Conservation (phyloP, 2,797 vertebrate genomes). For the Pteropus rufus region DNA sequence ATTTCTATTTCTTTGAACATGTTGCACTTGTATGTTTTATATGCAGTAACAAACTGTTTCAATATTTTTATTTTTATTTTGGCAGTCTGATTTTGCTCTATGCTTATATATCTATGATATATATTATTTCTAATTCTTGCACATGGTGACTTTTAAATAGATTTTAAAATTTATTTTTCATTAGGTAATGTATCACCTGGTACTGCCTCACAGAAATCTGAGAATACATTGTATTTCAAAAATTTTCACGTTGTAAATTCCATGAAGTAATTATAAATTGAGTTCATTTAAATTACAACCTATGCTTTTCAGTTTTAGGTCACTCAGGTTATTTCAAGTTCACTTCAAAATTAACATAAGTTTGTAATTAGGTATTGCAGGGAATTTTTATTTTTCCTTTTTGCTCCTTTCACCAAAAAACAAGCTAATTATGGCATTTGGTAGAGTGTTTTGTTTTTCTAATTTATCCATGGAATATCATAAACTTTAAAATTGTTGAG, state of each 20-base stretch:
- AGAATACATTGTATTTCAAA: not conserved
- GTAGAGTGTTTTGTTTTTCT: not conserved
- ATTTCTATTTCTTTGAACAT: not conserved
- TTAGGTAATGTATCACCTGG: not conserved
- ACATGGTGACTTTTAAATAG: not conserved
- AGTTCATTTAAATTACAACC: not conserved
- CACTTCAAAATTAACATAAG: not conserved
- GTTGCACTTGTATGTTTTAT: not conserved
- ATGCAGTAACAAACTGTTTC: not conserved
- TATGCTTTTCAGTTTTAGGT: not conserved
- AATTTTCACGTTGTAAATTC: not conserved
- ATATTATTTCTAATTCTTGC: not conserved
- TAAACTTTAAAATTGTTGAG: not conserved
- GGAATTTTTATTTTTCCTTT: not conserved
- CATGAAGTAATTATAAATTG: not conserved
- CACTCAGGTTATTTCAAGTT: not conserved
- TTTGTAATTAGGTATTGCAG: not conserved
- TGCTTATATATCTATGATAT: not conserved
- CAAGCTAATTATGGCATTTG: not conserved
- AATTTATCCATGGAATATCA: not conserved
- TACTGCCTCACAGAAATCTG: not conserved
- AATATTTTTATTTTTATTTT: not conserved
- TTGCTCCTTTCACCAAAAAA: not conserved
- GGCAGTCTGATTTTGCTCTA: not conserved
- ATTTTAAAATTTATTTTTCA: not conserved